phyloP scores from a whole-genome alignment of 2,797 vertebrate species.

The Malurus splendens region DNA sequence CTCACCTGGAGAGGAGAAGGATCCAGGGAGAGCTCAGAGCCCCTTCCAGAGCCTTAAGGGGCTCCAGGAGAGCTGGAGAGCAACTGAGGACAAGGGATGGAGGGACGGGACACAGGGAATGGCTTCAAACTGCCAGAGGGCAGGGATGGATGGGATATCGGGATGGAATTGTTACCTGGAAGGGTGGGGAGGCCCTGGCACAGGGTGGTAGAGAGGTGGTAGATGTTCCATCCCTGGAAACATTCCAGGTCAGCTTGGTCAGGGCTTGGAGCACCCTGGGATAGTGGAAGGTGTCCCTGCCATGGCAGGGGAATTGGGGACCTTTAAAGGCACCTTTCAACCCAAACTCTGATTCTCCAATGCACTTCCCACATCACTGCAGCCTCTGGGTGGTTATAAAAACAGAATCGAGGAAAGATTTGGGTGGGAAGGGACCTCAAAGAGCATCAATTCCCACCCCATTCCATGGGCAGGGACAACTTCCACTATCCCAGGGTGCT shows the following conservation, averaged over 20 bases:
- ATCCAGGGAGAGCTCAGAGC: too few relatives aligned
- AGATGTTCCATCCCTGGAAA: background rate
- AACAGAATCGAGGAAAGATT: background rate
- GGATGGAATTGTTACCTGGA: background rate
- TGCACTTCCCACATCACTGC: background rate
- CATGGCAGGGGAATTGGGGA: background rate
- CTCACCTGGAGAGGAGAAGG: too few relatives aligned
- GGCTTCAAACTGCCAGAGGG: background rate
- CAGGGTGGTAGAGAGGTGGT: background rate
- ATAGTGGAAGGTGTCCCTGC: background rate
- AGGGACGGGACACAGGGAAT: background rate
- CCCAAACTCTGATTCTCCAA: background rate
- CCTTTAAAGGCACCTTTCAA: background rate
- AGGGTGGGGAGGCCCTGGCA: background rate
- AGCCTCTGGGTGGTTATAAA: background rate
- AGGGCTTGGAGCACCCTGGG: background rate
- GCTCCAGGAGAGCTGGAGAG: too few relatives aligned
- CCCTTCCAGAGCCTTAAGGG: too few relatives aligned
- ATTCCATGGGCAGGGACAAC: background rate
- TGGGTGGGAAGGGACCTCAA: background rate
- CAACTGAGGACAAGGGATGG: too few relatives aligned
- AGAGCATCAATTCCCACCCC: accelerated
- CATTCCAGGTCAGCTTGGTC: background rate
- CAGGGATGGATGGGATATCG: background rate
- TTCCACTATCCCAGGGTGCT: accelerated